Evolutionary conservation across 2,888 invertebrate genomes (phyloP).

Genomic region (Diaprepes abbreviatus): DNA sequence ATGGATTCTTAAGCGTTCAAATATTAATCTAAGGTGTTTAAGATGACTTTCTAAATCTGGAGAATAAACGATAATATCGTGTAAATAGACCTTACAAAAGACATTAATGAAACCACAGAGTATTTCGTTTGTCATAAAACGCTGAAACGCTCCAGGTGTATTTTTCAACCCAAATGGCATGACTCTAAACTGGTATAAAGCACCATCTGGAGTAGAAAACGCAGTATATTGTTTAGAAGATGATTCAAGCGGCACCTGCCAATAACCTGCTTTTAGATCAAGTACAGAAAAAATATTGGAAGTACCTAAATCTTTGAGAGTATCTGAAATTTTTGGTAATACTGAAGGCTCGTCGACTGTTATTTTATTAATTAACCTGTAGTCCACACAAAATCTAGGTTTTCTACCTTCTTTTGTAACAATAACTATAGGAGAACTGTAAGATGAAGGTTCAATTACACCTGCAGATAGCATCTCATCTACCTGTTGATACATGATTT

Average conservation of each 20-base stretch:
- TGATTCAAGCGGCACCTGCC: not conserved
- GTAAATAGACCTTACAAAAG: not conserved
- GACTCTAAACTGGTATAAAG: too few relatives aligned
- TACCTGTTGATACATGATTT: too few relatives aligned
- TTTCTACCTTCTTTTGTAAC: not conserved
- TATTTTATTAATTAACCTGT: not conserved
- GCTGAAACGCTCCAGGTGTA: not conserved
- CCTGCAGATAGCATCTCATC: too few relatives aligned
- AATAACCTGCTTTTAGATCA: slow-evolving; percentile 1
- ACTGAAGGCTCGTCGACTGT: not conserved
- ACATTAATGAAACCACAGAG: not conserved
- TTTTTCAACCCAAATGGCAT: slow-evolving; percentile 7
- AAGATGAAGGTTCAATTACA: too few relatives aligned
- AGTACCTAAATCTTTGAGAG: not conserved
- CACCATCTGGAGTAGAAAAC: not conserved
- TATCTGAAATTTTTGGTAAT: not conserved
- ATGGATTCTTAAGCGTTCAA: slow-evolving; percentile 10
- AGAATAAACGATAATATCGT: not conserved
- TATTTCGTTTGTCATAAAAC: not conserved
- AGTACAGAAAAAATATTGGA: not conserved
- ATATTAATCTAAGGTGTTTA: not conserved
- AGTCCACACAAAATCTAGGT: not conserved
- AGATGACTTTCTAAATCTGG: slow-evolving; percentile 58
- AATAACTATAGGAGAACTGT: not conserved
- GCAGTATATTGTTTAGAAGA: not conserved